phyloP scores from a whole-genome alignment of 2,888 invertebrate genomes.

The Andrena chrysosceles region DNA sequence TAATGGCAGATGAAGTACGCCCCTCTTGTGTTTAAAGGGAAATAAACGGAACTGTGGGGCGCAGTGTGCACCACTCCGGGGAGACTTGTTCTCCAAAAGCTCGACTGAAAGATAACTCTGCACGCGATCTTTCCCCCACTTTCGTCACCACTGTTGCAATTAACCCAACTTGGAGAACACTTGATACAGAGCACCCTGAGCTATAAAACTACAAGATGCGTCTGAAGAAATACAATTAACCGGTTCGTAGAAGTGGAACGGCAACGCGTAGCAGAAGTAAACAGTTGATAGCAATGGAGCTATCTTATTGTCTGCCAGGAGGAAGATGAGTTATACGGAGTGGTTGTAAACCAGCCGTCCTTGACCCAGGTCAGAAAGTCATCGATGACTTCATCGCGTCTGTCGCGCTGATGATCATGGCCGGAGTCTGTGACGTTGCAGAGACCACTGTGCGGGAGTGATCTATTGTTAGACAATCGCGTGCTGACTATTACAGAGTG shows the following conservation, averaged over 20 bases:
- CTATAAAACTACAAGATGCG: background rate
- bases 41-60: conserved; percentile 12
- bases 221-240: background rate
- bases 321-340: background rate
- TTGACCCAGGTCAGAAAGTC: conserved; percentile 46
- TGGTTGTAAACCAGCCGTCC: conserved; percentile 20
- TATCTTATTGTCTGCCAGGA: background rate
- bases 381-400: conserved; percentile 15
- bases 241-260: background rate
- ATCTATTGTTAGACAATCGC: conserved; percentile 60
- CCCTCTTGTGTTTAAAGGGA: background rate
- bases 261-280: background rate
- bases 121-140: too few species aligned
- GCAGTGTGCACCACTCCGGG: background rate
- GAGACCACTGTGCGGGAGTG: conserved; percentile 43
- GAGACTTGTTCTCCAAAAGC: background rate
- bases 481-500: conserved; percentile 65
- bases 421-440: conserved; percentile 7
- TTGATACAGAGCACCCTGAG: too few species aligned
- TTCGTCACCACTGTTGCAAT: too few species aligned
- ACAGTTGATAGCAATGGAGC: background rate
- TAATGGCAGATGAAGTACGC: background rate
- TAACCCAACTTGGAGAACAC: too few species aligned
- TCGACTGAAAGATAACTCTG: too few species aligned
- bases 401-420: conserved; percentile 12